These are phyloP conservation scores for Neosilurus mollespiculum DNA, from an alignment of 2,797 vertebrate genomes.

Conservation along the genomic window DNA sequence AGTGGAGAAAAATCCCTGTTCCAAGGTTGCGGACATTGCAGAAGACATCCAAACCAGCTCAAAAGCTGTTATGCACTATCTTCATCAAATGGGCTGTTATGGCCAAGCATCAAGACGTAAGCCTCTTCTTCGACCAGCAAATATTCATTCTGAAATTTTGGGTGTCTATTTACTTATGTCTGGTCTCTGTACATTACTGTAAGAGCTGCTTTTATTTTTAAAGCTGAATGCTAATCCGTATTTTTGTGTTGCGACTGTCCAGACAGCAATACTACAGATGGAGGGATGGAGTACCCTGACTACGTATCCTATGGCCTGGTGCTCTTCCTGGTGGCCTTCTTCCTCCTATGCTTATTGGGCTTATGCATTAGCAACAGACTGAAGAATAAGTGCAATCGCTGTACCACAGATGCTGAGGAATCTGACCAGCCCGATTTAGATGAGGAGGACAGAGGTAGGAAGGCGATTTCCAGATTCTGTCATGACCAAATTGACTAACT, in stretches of 20 bases:
- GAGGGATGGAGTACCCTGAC: slow-evolving; percentile 47
- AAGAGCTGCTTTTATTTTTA: not conserved
- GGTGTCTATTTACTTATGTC: too few relatives aligned
- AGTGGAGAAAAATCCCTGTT: too few relatives aligned
- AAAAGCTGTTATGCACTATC: too few relatives aligned
- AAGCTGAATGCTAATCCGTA: not conserved
- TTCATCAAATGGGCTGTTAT: too few relatives aligned
- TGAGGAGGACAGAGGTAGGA: too few relatives aligned
- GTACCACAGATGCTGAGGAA: slow-evolving; percentile 86
- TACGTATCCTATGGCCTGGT: slow-evolving; percentile 83
- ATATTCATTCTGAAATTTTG: too few relatives aligned
- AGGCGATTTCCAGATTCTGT: too few relatives aligned
- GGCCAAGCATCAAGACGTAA: too few relatives aligned
- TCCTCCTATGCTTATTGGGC: slow-evolving; percentile 89
- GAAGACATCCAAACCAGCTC: too few relatives aligned
- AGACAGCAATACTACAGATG: not conserved
- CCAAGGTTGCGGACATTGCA: too few relatives aligned
- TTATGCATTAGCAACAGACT: slow-evolving; percentile 93
- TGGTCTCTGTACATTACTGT: not conserved
- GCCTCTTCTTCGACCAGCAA: too few relatives aligned
- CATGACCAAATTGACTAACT: too few relatives aligned
- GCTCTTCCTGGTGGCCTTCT: slow-evolving; percentile 87
- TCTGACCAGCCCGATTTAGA: slow-evolving; percentile 55
- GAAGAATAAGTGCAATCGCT: slow-evolving; percentile 93
- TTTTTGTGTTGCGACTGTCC: not conserved